These are phyloP conservation scores for Sciurus niger DNA, from an alignment of 2,113 vertebrate genomes.

Conservation along the genomic window DNA sequence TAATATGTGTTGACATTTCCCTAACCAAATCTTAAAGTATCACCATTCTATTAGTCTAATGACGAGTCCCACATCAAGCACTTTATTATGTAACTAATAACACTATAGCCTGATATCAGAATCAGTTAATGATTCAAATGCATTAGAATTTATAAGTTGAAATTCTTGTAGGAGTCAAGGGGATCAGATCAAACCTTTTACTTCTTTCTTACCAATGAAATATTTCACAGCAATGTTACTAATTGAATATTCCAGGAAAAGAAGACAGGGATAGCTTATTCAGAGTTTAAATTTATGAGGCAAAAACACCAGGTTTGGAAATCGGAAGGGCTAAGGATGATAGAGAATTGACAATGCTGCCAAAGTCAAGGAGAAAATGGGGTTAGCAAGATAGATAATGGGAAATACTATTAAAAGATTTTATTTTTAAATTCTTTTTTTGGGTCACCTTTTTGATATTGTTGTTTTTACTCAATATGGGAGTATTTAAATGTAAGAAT, in stretches of 20 bases:
- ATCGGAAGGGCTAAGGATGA: constrained; percentile 57
- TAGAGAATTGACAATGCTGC: constrained; percentile 23
- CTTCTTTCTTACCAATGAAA: constrained; percentile 19
- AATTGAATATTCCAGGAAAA: constrained; percentile 37
- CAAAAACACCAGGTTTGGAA: constrained; percentile 35
- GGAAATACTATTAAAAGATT: constrained; percentile 4
- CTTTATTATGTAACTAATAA: background rate
- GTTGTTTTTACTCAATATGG: constrained; percentile 31
- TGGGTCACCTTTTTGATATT: constrained; percentile 68
- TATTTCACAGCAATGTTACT: constrained; percentile 49
- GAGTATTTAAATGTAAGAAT: constrained; percentile 20
- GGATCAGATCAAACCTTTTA: constrained; percentile 3
- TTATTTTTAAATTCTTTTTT: constrained; percentile 53
- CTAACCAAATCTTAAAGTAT: constrained; percentile 33
- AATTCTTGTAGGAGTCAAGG: background rate
- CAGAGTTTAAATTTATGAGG: constrained; percentile 62
- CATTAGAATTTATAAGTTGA: constrained; percentile 41
- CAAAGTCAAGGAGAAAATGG: constrained; percentile 47
- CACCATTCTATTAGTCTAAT: constrained; percentile 58
- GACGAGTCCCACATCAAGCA: constrained; percentile 13
- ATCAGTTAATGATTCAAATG: constrained; percentile 49
- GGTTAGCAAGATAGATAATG: constrained; percentile 28
- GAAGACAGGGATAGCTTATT: background rate
- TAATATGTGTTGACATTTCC: constrained; percentile 66
- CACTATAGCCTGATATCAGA: background rate